Evolutionary conservation across 2,888 invertebrate genomes (phyloP).

Genomic region (Plagodis dolabraria): DNA sequence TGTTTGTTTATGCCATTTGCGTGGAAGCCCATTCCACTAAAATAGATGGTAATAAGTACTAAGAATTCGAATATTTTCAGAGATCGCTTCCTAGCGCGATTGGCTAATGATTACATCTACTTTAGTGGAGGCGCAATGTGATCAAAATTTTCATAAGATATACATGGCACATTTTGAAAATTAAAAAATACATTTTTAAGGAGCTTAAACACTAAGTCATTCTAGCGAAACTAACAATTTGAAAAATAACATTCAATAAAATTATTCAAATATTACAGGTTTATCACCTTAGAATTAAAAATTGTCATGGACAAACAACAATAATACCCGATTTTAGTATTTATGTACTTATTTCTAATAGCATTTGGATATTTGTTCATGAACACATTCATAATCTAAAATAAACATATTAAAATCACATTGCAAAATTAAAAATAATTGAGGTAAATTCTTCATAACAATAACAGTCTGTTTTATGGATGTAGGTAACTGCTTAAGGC

Average conservation of each 20-base stretch:
- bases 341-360: conserved; percentile 11
- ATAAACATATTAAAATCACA: conserved; percentile 20
- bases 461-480: not conserved
- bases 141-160: too few species aligned
- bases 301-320: not conserved
- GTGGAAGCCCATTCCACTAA: too few species aligned
- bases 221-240: conserved; percentile 31
- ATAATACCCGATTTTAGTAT: not conserved
- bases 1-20: too few species aligned
- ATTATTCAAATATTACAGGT: conserved; percentile 11
- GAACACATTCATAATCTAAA: conserved; percentile 38
- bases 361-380: conserved; percentile 24
- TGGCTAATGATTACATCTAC: too few species aligned
- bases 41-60: too few species aligned
- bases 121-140: too few species aligned
- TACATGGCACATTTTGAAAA: too few species aligned
- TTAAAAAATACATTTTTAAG: conserved; percentile 10
- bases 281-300: too few species aligned
- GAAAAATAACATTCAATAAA: conserved; percentile 30
- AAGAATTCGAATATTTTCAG: too few species aligned
- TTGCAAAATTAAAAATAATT: conserved; percentile 21
- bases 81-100: too few species aligned
- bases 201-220: conserved; percentile 23
- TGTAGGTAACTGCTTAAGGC: too few species aligned
- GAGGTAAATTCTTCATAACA: conserved; percentile 3